Percentiles rank a stretch among this genome's conserved stretches.
Conservation (phyloP, 1,140 invertebrate species). For the Ridgeia piscesae region DNA sequence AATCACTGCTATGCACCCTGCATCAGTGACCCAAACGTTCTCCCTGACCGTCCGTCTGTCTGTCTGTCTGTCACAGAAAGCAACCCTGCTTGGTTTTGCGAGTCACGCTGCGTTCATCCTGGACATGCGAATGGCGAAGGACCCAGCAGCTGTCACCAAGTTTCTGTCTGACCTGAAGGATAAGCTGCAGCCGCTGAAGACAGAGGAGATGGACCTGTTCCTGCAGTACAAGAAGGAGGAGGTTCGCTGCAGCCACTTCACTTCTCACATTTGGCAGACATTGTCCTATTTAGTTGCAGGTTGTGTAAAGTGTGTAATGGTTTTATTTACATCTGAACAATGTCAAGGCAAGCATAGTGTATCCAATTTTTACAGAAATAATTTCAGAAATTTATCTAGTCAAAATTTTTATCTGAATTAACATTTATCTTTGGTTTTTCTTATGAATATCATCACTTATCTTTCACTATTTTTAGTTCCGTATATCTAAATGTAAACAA, state of each 20-base stretch:
- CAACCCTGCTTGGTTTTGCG: conserved; percentile 59
- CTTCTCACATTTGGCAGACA: neutral
- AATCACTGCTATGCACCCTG: too few species aligned
- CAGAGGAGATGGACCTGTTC: conserved; percentile 57
- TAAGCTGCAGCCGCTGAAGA: conserved; percentile 59
- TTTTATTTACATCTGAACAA: neutral
- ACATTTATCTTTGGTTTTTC: too few species aligned
- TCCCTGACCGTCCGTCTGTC: too few species aligned
- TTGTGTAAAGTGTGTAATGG: neutral
- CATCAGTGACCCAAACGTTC: too few species aligned
- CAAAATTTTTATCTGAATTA: too few species aligned
- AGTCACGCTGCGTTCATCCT: conserved; percentile 61
- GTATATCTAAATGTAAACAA: too few species aligned
- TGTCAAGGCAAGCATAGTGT: neutral
- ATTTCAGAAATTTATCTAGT: too few species aligned
- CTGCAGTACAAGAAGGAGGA: conserved; percentile 61
- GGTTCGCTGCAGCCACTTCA: conserved; percentile 37
- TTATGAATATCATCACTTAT: too few species aligned
- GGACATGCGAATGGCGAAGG: conserved; percentile 63
- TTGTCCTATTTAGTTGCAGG: neutral
- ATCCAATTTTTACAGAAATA: too few species aligned
- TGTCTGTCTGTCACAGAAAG: conserved; percentile 48
- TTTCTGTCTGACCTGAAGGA: conserved; percentile 59
- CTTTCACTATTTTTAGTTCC: too few species aligned
- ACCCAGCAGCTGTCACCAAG: conserved; percentile 56